phyloP scores from a whole-genome alignment of 2,888 invertebrate genomes.

The Ommatoiulus sabulosus region DNA sequence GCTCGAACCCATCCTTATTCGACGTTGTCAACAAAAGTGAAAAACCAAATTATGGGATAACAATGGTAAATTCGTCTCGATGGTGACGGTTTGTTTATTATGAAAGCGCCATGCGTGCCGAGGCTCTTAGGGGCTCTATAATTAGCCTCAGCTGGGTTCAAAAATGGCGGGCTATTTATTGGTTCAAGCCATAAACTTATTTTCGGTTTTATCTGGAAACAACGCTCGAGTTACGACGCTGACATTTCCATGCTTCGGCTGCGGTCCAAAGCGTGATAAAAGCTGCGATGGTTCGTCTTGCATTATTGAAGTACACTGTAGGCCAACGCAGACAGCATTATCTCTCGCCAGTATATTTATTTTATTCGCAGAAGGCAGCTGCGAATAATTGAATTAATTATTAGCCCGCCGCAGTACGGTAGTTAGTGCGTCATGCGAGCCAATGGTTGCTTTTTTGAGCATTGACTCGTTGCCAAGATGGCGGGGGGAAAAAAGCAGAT shows the following conservation, averaged over 20 bases:
- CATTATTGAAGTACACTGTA: slow-evolving; percentile 31
- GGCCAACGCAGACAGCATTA: slow-evolving; percentile 36
- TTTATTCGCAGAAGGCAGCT: background rate
- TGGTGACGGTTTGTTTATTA: too few species aligned
- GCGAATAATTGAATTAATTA: slow-evolving; percentile 40
- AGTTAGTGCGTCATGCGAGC: slow-evolving; percentile 12
- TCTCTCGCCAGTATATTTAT: background rate
- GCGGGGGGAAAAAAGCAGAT: background rate
- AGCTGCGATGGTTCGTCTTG: background rate
- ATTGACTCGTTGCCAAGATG: background rate
- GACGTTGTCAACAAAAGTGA: too few species aligned
- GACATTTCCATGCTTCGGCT: background rate
- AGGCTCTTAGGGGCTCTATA: background rate
- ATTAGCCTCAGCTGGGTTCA: background rate
- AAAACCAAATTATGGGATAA: too few species aligned
- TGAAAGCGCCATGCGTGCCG: background rate
- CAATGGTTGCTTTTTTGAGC: background rate
- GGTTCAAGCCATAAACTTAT: background rate
- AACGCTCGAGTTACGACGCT: background rate
- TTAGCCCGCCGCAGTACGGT: background rate
- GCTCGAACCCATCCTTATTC: too few species aligned
- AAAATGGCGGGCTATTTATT: slow-evolving; percentile 9
- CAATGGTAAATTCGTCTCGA: too few species aligned
- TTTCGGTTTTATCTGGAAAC: background rate
- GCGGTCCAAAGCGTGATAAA: slow-evolving; percentile 34